Evolutionary conservation across 2,797 vertebrate species (phyloP), one percentile per base, ranked within the genome.

Genomic region (Semaprochilodus insignis): DNA sequence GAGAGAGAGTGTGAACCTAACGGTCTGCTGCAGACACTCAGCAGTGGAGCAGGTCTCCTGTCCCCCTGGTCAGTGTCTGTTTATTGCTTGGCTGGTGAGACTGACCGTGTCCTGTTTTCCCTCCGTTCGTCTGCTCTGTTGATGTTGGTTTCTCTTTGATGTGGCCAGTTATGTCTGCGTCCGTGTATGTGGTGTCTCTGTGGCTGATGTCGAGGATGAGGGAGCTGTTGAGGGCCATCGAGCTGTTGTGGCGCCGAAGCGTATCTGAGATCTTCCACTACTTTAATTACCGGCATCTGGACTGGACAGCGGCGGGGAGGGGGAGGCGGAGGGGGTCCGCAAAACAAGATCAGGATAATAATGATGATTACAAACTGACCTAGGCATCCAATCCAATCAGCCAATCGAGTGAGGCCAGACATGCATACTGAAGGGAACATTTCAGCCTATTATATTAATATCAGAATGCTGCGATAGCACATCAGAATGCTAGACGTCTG

Each of bases 11-110:
- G 23, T 54, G 60, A 73, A 65, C 78, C 51, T 10, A 65, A 52
- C 19, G 19, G 40, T 21, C 67, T 25, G 25, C n/a, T 25, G n/a
- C 25, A 54, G 10, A 52, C 54, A 74, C 21, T 17, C 54, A 76
- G 59, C 74, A 70, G 73, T 60, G 19, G 19, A 19, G 66, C 19
- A 75, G 52, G 52, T 55, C 52, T 55, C 15, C 27, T 54, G n/a
- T 25, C 51, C 54, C 54, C 8, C 15, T 65, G 36, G 34, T 36
- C 21, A 21, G 6, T 71, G 51, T 63, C 16, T 82, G 67, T 77
- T 85, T 85, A 82, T 83, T 81, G 66, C 66, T 70, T 11, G 65
- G 62, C 80, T 81, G 66, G 17, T 72, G 60, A 77, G 23, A 82
- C 21, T 83, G 48, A 44, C 51, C 76, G 17, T 31, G 44, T 85